A percentile compares a stretch with the other conserved stretches of the same genome.
These are phyloP conservation scores for Cryptops parisi DNA, from an alignment of 2,888 invertebrate genomes.

Conservation along the genomic window DNA sequence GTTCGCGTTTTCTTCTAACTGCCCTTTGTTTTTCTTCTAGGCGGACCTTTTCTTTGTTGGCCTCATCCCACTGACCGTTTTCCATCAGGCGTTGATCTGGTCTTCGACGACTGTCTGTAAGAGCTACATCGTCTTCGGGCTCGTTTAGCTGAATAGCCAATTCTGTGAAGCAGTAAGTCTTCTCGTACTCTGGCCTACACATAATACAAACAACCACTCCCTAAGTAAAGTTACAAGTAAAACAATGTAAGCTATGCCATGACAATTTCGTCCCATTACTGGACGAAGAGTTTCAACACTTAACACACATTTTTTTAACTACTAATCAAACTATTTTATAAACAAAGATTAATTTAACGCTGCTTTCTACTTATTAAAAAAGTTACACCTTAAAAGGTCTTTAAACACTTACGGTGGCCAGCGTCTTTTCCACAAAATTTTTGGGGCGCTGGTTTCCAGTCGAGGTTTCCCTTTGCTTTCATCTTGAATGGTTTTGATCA, in stretches of 20 bases:
- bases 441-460: conserved; percentile 80
- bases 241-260: too few relatives aligned
- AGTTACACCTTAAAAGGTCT: too few relatives aligned
- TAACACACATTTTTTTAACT: too few relatives aligned
- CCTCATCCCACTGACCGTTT: conserved; percentile 78
- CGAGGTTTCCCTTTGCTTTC: conserved; percentile 58
- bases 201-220: conserved; percentile 1
- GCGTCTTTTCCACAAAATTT: conserved; percentile 71
- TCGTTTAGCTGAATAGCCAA: conserved; percentile 96
- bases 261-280: too few relatives aligned
- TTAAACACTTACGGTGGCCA: conserved; percentile 46
- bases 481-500: conserved; percentile 49
- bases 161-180: conserved; percentile 86
- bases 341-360: too few relatives aligned
- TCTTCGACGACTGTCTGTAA: conserved; percentile 79
- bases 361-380: too few relatives aligned
- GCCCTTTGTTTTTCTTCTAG: conserved; percentile 93
- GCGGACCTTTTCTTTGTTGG: conserved; percentile 53
- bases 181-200: conserved; percentile 45
- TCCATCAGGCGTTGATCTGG: conserved; percentile 99
- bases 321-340: too few relatives aligned
- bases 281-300: too few relatives aligned
- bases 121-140: conserved; percentile 76
- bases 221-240: too few relatives aligned
- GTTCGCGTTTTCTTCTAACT: conserved; percentile 59